Evolutionary conservation across 2,888 invertebrate genomes (phyloP).

Genomic region (Cabera pusaria): DNA sequence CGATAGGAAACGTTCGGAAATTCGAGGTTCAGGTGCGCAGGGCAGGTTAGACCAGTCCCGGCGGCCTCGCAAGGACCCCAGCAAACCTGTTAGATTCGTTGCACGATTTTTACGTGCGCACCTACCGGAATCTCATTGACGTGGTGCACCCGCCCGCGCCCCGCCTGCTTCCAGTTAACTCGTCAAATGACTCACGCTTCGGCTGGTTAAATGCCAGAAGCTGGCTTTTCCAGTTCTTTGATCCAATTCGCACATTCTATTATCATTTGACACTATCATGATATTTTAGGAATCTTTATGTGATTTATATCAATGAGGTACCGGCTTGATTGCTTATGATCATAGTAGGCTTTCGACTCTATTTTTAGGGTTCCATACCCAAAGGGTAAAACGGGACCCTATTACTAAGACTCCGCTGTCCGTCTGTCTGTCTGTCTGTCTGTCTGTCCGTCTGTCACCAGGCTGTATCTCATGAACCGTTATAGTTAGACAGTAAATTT

Average conservation of each 20-base stretch:
- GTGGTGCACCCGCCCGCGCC: constrained; percentile 66
- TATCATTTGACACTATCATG: constrained; percentile 46
- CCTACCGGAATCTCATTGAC: constrained; percentile 83
- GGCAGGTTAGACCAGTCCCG: constrained; percentile 84
- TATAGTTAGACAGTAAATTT: too few species aligned
- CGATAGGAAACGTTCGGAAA: constrained; percentile 77
- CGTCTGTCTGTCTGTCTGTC: too few species aligned
- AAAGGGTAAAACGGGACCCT: too few species aligned
- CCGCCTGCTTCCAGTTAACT: constrained; percentile 70
- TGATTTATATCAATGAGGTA: constrained; percentile 10
- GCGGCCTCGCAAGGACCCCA: constrained; percentile 82
- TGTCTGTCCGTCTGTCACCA: too few species aligned
- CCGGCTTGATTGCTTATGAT: too few species aligned
- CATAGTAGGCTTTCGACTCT: too few species aligned
- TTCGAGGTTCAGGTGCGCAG: constrained; percentile 77
- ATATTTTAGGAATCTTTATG: constrained; percentile 25
- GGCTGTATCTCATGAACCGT: too few species aligned
- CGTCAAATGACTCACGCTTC: constrained; percentile 81
- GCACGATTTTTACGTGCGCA: constrained; percentile 84
- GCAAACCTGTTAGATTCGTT: constrained; percentile 84
- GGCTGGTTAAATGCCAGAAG: constrained; percentile 77
- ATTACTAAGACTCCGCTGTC: too few species aligned
- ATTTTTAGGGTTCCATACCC: too few species aligned
- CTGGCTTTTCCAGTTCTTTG: constrained; percentile 81
- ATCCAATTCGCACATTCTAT: constrained; percentile 74